Conservation (phyloP, 2,888 invertebrate species). For the Portevinia maculata region DNA sequence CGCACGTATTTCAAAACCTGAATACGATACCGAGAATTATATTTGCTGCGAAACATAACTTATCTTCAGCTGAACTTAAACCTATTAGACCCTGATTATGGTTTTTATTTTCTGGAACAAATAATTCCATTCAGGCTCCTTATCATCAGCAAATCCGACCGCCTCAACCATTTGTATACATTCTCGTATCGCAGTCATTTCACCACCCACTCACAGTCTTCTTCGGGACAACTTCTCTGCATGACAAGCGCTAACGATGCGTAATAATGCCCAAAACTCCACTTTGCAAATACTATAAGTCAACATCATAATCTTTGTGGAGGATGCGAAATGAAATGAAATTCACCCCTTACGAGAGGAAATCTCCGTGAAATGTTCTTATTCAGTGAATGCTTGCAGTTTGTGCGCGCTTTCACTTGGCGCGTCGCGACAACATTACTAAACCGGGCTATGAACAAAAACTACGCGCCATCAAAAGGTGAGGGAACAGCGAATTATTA, state of each 20-base stretch:
- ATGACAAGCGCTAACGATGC: constrained; percentile 74
- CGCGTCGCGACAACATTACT: constrained; percentile 59
- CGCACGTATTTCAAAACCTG: too few relatives aligned
- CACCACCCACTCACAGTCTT: constrained; percentile 25
- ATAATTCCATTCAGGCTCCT: neutral
- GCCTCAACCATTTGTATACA: neutral
- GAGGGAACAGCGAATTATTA: constrained; percentile 64
- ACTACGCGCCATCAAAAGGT: constrained; percentile 53
- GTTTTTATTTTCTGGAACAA: neutral
- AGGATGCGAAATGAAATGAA: constrained; percentile 47
- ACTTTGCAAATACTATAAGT: constrained; percentile 73
- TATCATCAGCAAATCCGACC: constrained; percentile 14
- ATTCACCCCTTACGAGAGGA: constrained; percentile 49
- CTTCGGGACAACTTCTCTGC: constrained; percentile 32
- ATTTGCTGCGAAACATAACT: too few relatives aligned
- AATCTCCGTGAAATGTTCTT: constrained; percentile 43
- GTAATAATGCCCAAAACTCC: constrained; percentile 73
- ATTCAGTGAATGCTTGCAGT: constrained; percentile 63
- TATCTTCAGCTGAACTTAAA: too few relatives aligned
- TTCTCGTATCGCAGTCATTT: constrained; percentile 4
- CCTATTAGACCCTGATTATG: neutral
- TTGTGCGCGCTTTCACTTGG: constrained; percentile 56
- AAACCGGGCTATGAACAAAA: constrained; percentile 36
- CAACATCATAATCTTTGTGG: constrained; percentile 65
- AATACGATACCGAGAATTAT: too few relatives aligned